Evolutionary conservation across 2,888 invertebrate species (phyloP), one percentile per base, ranked within the genome.

Genomic region (Lutraria lutraria): DNA sequence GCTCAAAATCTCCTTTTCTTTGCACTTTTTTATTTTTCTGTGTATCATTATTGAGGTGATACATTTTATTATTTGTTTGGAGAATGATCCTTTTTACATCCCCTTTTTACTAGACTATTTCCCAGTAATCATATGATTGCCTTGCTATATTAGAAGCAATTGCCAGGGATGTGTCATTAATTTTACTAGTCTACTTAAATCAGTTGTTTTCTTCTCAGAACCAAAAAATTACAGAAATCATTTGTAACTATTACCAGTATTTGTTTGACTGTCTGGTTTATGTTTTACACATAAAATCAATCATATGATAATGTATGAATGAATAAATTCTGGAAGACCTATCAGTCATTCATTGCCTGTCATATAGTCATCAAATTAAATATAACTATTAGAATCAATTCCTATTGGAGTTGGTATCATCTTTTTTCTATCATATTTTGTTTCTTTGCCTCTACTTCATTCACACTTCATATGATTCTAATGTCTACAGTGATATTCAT

Each of bases 321-420:
- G n/a, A 8, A 60, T 8, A 60, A 60, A n/a, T 60, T 60, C 21
- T 21, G 21, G 21, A 21, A 60, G 21, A 56, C n/a, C n/a, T n/a
- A 19, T 60, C 19, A 72, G 19, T 76, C 34, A 2, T 76, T 76
- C 34, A 34, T 76, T 31, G 76, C 76, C 76, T 76, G 76, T 76
- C 76, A 76, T 76, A 10, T 16, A 76, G 76, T 76, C 76, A 76
- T 76, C 76, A 76, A 76, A 76, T 76, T 76, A 76, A 76, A 19
- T 19, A 76, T 34, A 34, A 31, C 76, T 8, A 76, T 76, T 76
- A 76, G 76, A 76, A 31, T 12, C 25, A 34, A 76, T 76, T 76
- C 76, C 76, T 34, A 31, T 1, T 31, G 76, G 76, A 34, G 10
- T 76, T 16, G 16, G 19, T 16, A 34, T 34, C 31, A 25, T 34